Percentiles rank a stretch among this genome's conserved stretches.
phyloP scores from a whole-genome alignment of 2,113 vertebrate species.

The Cryptotis parvus region DNA sequence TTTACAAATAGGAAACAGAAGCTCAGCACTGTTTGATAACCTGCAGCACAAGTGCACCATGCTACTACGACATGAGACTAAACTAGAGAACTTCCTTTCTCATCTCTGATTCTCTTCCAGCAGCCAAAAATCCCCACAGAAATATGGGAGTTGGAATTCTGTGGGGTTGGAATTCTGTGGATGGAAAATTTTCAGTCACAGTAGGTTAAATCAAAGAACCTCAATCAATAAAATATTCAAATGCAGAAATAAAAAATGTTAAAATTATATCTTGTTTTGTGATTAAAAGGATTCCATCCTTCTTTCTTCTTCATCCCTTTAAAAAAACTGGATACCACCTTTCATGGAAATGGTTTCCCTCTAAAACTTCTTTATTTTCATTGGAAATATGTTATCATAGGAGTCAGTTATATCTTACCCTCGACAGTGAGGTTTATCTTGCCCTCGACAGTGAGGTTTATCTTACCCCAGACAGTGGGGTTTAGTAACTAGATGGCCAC shows the following conservation, averaged over 20 bases:
- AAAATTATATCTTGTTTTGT: background rate
- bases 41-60: background rate
- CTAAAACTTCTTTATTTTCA: background rate
- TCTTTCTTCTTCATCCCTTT: background rate
- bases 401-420: too few relatives aligned
- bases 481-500: background rate
- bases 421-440: too few relatives aligned
- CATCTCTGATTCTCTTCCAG: too few relatives aligned
- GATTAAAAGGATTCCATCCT: background rate
- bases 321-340: background rate
- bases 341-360: background rate
- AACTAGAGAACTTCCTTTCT: too few relatives aligned
- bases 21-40: background rate
- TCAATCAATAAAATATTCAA: background rate
- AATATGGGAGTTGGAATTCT: too few relatives aligned
- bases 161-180: too few relatives aligned
- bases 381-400: background rate
- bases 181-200: too few relatives aligned
- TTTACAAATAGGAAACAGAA: background rate
- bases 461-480: background rate
- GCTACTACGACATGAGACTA: background rate
- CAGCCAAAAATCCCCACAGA: too few relatives aligned
- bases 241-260: background rate
- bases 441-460: too few relatives aligned
- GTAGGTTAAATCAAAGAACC: too few relatives aligned